phyloP scores from a whole-genome alignment of 2,888 invertebrate genomes.

The Calliopum simillimum region DNA sequence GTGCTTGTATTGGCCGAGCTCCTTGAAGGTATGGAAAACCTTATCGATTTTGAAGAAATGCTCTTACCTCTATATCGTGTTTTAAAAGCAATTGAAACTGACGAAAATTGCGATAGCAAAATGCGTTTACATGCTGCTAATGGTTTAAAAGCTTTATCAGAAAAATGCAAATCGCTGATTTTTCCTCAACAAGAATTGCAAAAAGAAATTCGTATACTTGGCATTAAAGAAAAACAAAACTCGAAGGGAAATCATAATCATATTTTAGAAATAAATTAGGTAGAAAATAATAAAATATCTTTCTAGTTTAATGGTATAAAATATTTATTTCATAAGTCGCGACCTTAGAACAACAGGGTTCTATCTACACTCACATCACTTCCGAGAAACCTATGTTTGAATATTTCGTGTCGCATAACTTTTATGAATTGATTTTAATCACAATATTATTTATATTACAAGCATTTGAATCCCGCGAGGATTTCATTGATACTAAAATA shows the following conservation, averaged over 20 bases:
- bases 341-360: no score
- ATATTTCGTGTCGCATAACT: no score
- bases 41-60: conserved; percentile 62
- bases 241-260: conserved; percentile 42
- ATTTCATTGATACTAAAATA: no score
- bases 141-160: conserved; percentile 58
- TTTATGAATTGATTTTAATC: no score
- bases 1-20: conserved; percentile 62
- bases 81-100: conserved; percentile 54
- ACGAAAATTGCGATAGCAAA: conserved; percentile 57
- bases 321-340: no score
- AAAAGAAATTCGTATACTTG: conserved; percentile 62
- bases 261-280: conserved; percentile 58
- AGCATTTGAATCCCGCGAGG: no score
- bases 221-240: conserved; percentile 52
- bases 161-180: conserved; percentile 60
- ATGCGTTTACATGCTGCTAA: conserved; percentile 63
- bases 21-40: conserved; percentile 62
- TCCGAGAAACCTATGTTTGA: no score
- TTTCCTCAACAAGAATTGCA: conserved; percentile 50
- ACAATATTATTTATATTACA: no score
- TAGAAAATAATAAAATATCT: background rate
- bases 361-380: no score
- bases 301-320: background rate
- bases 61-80: conserved; percentile 64